Percentiles rank a stretch among this genome's conserved stretches.
Conservation (phyloP, 37 sponge, comb jelly and placozoan species). For the Spongilla lacustris region DNA sequence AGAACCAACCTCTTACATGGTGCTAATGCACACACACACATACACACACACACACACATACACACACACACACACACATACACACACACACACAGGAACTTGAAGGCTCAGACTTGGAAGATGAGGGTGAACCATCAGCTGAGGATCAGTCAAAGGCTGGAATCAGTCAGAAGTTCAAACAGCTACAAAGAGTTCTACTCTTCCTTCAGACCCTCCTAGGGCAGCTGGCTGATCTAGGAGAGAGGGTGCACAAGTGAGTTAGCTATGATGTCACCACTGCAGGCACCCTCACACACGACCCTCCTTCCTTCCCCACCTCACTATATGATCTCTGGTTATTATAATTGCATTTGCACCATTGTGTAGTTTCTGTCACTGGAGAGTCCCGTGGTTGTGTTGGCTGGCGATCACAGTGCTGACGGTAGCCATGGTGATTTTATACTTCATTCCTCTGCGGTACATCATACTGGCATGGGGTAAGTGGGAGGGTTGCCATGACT, state of each 20-base stretch:
- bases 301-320: too few species aligned
- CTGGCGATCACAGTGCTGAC: constrained; percentile 61
- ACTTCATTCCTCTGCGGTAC: constrained; percentile 80
- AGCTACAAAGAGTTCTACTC: constrained; percentile 70
- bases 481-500: not conserved
- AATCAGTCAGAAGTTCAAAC: constrained; percentile 32
- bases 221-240: constrained; percentile 68
- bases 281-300: too few species aligned
- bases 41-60: not conserved
- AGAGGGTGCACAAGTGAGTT: constrained; percentile 84
- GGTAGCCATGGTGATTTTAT: constrained; percentile 57
- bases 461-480: too few species aligned
- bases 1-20: too few species aligned
- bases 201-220: constrained; percentile 78
- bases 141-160: not conserved
- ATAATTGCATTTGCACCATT: too few species aligned
- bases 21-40: not conserved
- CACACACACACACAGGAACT: too few species aligned
- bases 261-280: too few species aligned
- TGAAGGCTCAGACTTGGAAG: not conserved
- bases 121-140: not conserved
- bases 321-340: not conserved
- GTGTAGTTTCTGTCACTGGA: constrained; percentile 85
- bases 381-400: constrained; percentile 89
- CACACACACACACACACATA: not conserved